Evolutionary conservation across 1,140 invertebrate species (phyloP).

Genomic region (Neocloeon triangulifer): DNA sequence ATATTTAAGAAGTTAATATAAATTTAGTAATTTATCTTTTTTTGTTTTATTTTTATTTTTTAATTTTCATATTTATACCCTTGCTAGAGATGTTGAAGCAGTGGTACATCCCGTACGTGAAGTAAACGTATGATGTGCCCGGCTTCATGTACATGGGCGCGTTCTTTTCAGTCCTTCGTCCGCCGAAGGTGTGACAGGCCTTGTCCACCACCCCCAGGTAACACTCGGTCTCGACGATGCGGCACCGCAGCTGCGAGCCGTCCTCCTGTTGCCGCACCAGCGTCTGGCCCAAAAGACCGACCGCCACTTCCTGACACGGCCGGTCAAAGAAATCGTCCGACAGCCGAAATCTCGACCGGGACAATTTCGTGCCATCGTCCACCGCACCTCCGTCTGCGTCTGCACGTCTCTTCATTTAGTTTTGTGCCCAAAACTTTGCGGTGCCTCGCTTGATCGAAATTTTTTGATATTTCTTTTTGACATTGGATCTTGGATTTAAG

Average conservation of each 20-base stretch:
- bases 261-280: slow-evolving; percentile 31
- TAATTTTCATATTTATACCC: slow-evolving; percentile 19
- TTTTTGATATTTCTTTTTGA: no score
- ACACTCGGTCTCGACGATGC: slow-evolving; percentile 58
- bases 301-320: slow-evolving; percentile 25
- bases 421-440: no score
- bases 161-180: slow-evolving; percentile 38
- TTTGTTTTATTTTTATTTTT: not conserved
- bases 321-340: slow-evolving; percentile 23
- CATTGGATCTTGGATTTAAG: no score
- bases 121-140: slow-evolving; percentile 59
- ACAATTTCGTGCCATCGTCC: no score
- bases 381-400: no score
- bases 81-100: slow-evolving; percentile 62
- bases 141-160: slow-evolving; percentile 58
- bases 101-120: slow-evolving; percentile 63
- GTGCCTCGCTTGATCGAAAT: no score
- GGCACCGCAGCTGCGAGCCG: slow-evolving; percentile 28
- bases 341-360: no score
- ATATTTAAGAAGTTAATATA: slow-evolving; percentile 1
- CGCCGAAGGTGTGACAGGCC: slow-evolving; percentile 44
- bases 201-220: slow-evolving; percentile 48
- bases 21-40: slow-evolving; percentile 1
- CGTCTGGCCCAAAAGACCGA: slow-evolving; percentile 36
- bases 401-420: no score